Evolutionary conservation across 2,113 vertebrate species (phyloP), one percentile per base, ranked within the genome.

Genomic region (Nesoenas mayeri): DNA sequence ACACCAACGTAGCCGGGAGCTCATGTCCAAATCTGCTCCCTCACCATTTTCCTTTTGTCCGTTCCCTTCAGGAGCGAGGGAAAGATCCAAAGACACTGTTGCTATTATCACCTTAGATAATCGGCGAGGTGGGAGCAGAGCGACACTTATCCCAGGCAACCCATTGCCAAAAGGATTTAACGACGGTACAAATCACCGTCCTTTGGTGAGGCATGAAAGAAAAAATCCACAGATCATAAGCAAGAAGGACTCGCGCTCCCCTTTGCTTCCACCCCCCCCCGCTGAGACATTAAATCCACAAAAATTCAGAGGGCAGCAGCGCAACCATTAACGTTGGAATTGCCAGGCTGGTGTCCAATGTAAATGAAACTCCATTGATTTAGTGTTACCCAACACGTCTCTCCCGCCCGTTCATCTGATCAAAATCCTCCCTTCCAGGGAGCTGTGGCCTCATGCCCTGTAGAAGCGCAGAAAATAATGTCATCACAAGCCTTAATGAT

Each of bases 351-450:
- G 31, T 64, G 96, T 70, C 93, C 96, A 93, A 97, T 93, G 95
- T 73, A 94, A 97, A 96, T 95, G 89, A 95, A 74, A 67, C 87
- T 32, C 11, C 85, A 62, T 60, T 69, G 95, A 96, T 94, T 96
- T 79, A 92, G 90, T 70, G 96, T 82, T 95, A 75, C 89, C 83
- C 96, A 84, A 69, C 75, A 53, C n/a, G 91, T 88, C 62, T 94
- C 82, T 89, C 81, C 15, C 5, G 71, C 34, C 64, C 50, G 66
- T 56, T 86, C 87, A 57, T 94, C 93, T 88, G 96, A 94, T 81
- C 89, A 85, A 89, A 97, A 77, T 32, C 79, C 67, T 95, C 65
- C 93, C 91, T 93, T 65, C 61, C 93, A 62, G 56, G 93, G 74
- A 93, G 80, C 95, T 4, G 2, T 47, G 70, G 85, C 97, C 96